Evolutionary conservation across 2,113 vertebrate species (phyloP).

Genomic region (Sapayoa aenigma): DNA sequence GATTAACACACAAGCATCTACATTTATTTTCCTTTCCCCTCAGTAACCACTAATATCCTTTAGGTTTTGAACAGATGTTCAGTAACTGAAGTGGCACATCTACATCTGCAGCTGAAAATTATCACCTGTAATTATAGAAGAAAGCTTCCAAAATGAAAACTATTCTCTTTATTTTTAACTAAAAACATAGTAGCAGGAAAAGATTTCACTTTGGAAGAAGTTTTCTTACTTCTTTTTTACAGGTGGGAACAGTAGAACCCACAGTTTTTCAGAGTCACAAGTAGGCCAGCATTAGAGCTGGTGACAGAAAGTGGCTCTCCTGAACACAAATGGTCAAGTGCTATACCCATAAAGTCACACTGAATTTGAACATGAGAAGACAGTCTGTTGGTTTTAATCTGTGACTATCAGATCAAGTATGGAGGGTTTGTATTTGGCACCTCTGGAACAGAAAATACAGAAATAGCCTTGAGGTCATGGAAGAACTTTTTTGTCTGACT

Average conservation of each 20-base stretch:
- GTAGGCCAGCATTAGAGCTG: neutral
- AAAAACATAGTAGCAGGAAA: neutral
- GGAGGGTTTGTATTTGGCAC: neutral
- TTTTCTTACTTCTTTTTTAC: neutral
- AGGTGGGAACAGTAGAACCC: neutral
- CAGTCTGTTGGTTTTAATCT: neutral
- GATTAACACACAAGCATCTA: neutral
- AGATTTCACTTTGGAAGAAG: neutral
- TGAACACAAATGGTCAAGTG: neutral
- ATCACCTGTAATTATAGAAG: neutral
- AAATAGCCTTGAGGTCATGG: neutral
- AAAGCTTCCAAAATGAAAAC: neutral
- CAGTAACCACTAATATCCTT: neutral
- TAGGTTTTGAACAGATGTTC: neutral
- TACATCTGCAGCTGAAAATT: neutral
- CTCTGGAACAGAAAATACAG: neutral
- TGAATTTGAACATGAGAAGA: neutral
- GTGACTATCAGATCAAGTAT: fast-evolving
- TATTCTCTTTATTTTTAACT: neutral
- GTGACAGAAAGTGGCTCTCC: neutral
- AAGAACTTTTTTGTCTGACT: neutral
- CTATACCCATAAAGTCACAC: neutral
- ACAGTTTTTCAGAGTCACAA: neutral
- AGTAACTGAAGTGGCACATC: neutral
- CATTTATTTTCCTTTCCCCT: neutral